These are phyloP conservation scores for Nyctibius grandis DNA, from an alignment of 2,797 vertebrate genomes.

Conservation along the genomic window DNA sequence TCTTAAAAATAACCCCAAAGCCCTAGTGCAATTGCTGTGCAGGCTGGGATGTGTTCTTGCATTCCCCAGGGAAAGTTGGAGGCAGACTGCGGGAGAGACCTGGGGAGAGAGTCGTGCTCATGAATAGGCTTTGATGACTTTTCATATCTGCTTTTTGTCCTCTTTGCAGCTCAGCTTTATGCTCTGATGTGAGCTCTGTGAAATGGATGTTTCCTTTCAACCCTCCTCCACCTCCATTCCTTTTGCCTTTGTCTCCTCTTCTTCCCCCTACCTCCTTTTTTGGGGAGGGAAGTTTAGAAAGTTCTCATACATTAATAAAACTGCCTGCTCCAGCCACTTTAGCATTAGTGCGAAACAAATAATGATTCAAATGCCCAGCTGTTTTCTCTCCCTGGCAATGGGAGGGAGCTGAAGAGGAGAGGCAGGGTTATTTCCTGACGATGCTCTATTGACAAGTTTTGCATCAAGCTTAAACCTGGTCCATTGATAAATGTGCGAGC, in stretches of 20 bases:
- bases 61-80: neutral
- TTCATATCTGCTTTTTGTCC: neutral
- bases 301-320: neutral
- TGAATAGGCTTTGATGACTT: slow-evolving; percentile 19
- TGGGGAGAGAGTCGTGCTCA: neutral
- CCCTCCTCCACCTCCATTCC: neutral
- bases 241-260: neutral
- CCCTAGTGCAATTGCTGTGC: neutral
- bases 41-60: neutral
- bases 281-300: neutral
- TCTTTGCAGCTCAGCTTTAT: neutral
- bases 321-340: neutral
- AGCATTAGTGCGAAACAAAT: neutral
- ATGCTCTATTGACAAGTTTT: neutral
- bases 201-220: neutral
- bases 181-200: neutral
- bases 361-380: neutral
- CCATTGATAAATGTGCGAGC: neutral
- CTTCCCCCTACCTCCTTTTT: neutral
- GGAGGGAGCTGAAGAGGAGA: neutral
- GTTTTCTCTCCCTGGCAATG: neutral
- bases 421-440: neutral
- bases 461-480: neutral
- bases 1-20: slow-evolving; percentile 47
- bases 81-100: neutral